Evolutionary conservation across 2,797 vertebrate genomes (phyloP).

Genomic region (Coranthus polyacanthus): DNA sequence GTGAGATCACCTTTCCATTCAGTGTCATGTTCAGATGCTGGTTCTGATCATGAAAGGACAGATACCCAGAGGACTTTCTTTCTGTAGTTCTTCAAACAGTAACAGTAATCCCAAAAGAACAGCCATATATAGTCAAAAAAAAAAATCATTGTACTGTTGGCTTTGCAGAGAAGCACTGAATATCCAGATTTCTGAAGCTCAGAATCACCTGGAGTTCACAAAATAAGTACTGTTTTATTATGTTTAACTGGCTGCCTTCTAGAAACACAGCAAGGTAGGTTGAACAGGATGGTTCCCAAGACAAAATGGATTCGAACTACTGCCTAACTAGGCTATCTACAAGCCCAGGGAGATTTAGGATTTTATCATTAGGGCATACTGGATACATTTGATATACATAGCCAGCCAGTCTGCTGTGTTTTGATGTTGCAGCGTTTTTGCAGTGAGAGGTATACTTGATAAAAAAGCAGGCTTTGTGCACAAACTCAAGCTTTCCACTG

Average conservation of each 20-base stretch:
- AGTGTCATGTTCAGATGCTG: conserved; percentile 33
- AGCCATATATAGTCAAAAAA: conserved; percentile 85
- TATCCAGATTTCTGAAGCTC: conserved; percentile 54
- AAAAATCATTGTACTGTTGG: conserved; percentile 81
- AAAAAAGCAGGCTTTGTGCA: conserved; percentile 35
- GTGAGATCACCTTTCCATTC: conserved; percentile 48
- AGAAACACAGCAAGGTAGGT: conserved; percentile 33
- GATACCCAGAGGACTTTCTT: conserved; percentile 70
- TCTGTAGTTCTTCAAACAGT: conserved; percentile 76
- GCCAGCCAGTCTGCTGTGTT: conserved; percentile 41
- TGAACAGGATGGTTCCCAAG: conserved; percentile 52
- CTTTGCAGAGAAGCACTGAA: conserved; percentile 77
- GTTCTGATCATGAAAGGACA: conserved; percentile 75
- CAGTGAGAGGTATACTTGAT: conserved; percentile 33
- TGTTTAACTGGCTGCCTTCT: conserved; percentile 54
- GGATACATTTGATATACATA: conserved; percentile 60
- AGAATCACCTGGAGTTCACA: conserved; percentile 60
- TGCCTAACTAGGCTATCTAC: conserved; percentile 68
- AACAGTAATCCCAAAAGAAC: conserved; percentile 85
- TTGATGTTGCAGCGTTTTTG: conserved; percentile 25
- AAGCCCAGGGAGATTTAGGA: conserved; percentile 60
- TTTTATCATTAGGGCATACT: conserved; percentile 63
- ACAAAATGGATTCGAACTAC: conserved; percentile 62
- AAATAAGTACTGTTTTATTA: conserved; percentile 62
- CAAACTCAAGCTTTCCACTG: no score